These are phyloP conservation scores for Dunckerocampus dactyliophorus DNA, from an alignment of 2,113 vertebrate species.

Conservation along the genomic window DNA sequence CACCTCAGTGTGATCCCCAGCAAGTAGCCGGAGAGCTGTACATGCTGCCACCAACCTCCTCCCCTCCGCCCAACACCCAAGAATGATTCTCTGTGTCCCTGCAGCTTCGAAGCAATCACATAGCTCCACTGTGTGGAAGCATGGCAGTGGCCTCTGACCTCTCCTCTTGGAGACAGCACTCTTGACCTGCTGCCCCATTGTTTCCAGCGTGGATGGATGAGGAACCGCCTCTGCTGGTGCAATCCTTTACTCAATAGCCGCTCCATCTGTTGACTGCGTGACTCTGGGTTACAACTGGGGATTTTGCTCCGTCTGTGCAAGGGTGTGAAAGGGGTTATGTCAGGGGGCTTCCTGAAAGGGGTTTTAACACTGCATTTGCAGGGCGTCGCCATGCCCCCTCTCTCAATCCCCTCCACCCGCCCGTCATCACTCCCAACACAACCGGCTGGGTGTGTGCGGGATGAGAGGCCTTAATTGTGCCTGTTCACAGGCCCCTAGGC, in stretches of 20 bases:
- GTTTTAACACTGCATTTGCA: slow-evolving; percentile 52
- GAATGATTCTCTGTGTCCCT: slow-evolving; percentile 37
- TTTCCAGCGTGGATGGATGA: slow-evolving; percentile 68
- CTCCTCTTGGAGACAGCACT: slow-evolving; percentile 63
- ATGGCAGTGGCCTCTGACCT: slow-evolving; percentile 48
- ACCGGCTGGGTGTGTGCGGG: slow-evolving; percentile 67
- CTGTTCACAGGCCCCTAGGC: slow-evolving; percentile 74
- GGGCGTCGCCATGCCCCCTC: slow-evolving; percentile 54
- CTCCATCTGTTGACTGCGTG: slow-evolving; percentile 76
- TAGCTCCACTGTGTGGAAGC: slow-evolving; percentile 57
- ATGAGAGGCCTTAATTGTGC: slow-evolving; percentile 75
- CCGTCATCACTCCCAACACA: slow-evolving; percentile 49
- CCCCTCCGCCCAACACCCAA: slow-evolving; percentile 19
- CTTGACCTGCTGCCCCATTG: slow-evolving; percentile 74
- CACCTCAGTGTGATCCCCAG: slow-evolving; percentile 27
- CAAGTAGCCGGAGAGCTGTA: slow-evolving; percentile 19
- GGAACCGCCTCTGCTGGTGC: slow-evolving; percentile 57
- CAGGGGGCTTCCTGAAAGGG: slow-evolving; percentile 67
- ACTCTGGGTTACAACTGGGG: slow-evolving; percentile 64
- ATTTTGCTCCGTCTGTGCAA: slow-evolving; percentile 63
- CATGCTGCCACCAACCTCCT: slow-evolving; percentile 38
- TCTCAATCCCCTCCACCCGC: slow-evolving; percentile 34
- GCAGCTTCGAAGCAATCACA: slow-evolving; percentile 44
- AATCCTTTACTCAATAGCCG: slow-evolving; percentile 71
- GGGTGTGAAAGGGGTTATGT: slow-evolving; percentile 63